phyloP scores from a whole-genome alignment of 1,140 invertebrate species.

The Solenopsis invicta region DNA sequence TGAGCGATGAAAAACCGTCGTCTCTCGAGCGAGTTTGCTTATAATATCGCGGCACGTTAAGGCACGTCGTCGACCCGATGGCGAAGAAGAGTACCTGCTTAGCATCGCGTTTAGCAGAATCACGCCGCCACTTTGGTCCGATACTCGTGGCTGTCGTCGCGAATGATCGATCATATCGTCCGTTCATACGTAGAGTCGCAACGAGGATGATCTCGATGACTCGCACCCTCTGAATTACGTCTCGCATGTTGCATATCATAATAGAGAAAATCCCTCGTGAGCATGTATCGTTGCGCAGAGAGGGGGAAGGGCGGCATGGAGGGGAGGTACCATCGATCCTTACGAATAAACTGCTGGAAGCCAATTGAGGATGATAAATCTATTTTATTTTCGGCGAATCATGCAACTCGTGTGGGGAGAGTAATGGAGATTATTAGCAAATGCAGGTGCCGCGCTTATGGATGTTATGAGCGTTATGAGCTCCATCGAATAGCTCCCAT shows the following conservation, averaged over 20 bases:
- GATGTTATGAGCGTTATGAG: slow-evolving; percentile 59
- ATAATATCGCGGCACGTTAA: slow-evolving; percentile 34
- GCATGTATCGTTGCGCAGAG: not conserved
- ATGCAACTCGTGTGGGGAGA: slow-evolving; percentile 50
- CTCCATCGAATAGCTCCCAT: slow-evolving; percentile 31
- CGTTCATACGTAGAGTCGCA: slow-evolving; percentile 26
- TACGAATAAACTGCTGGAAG: slow-evolving; percentile 75
- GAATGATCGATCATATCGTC: slow-evolving; percentile 78
- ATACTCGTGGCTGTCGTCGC: slow-evolving; percentile 79
- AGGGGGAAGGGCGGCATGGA: not conserved
- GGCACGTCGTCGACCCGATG: slow-evolving; percentile 27
- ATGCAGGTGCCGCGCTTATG: slow-evolving; percentile 56
- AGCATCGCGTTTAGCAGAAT: slow-evolving; percentile 80
- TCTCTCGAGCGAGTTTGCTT: not conserved
- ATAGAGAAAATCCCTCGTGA: slow-evolving; percentile 74
- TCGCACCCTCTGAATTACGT: slow-evolving; percentile 82
- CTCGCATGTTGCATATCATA: slow-evolving; percentile 79
- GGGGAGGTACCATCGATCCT: slow-evolving; percentile 27
- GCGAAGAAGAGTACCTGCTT: slow-evolving; percentile 73
- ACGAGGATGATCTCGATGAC: slow-evolving; percentile 81
- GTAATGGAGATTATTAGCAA: slow-evolving; percentile 62
- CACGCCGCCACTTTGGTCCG: slow-evolving; percentile 80
- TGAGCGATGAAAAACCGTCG: slow-evolving; percentile 28
- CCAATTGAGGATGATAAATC: slow-evolving; percentile 79
- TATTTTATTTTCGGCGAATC: slow-evolving; percentile 76